Conservation (phyloP, 2,888 invertebrate genomes). For the Drosophila robusta region DNA sequence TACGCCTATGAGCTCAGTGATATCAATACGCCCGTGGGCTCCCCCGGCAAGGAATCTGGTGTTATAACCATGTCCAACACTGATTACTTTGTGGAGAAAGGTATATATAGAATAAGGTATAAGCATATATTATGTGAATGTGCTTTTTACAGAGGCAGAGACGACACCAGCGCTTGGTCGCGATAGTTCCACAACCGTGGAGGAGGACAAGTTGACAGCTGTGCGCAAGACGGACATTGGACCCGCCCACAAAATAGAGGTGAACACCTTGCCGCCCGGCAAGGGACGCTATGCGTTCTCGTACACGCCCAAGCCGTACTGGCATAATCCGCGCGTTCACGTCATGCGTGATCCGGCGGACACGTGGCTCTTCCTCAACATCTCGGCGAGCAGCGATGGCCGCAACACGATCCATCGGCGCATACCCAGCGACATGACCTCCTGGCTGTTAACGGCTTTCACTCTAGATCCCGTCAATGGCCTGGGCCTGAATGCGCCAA, state of each 20-base stretch:
- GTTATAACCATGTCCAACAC: conserved; percentile 84
- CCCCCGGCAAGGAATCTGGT: conserved; percentile 83
- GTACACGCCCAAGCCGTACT: conserved; percentile 92
- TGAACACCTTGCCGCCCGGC: conserved; percentile 90
- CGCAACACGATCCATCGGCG: conserved; percentile 87
- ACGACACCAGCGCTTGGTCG: conserved; percentile 63
- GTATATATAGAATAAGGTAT: no score
- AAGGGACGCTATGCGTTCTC: conserved; percentile 97
- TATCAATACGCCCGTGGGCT: conserved; percentile 72
- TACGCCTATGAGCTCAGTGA: conserved; percentile 79
- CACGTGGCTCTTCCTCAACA: conserved; percentile 94
- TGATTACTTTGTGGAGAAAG: conserved; percentile 79
- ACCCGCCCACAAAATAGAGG: conserved; percentile 86
- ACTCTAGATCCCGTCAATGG: conserved; percentile 91
- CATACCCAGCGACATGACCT: conserved; percentile 93
- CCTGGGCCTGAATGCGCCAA: conserved; percentile 90
- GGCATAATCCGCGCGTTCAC: conserved; percentile 92
- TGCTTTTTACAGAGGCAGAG: conserved; percentile 65
- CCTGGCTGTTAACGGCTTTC: conserved; percentile 94
- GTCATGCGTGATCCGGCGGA: conserved; percentile 89
- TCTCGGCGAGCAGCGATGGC: conserved; percentile 90
- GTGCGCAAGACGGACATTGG: conserved; percentile 85
- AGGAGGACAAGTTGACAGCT: conserved; percentile 81
- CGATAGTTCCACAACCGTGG: conserved; percentile 48
- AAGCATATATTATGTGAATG: not conserved